Conservation (phyloP, 2,888 invertebrate species). For the Agrotis exclamationis region DNA sequence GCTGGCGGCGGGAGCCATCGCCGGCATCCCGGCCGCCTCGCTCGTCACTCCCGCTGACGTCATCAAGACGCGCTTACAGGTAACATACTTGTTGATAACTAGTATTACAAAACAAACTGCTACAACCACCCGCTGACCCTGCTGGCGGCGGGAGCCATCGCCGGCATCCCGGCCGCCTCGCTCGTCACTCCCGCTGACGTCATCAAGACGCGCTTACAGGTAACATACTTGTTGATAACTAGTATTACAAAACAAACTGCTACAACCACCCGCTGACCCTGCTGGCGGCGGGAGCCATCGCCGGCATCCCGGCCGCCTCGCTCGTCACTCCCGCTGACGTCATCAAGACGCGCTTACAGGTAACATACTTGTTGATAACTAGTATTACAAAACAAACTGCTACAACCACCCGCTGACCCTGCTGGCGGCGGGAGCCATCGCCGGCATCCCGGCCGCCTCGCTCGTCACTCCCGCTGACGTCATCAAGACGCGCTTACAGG, state of each 20-base stretch:
- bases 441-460: slow-evolving; percentile 99
- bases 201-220: slow-evolving; percentile 98
- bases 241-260: slow-evolving; percentile 92
- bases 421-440: slow-evolving; percentile 96
- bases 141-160: slow-evolving; percentile 96
- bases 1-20: slow-evolving; percentile 96
- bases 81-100: slow-evolving; percentile 59
- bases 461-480: slow-evolving; percentile 99
- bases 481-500: slow-evolving; percentile 98
- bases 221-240: slow-evolving; percentile 59
- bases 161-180: slow-evolving; percentile 99
- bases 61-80: slow-evolving; percentile 98
- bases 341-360: slow-evolving; percentile 98
- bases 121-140: slow-evolving; percentile 97
- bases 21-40: slow-evolving; percentile 99
- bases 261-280: slow-evolving; percentile 97
- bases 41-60: slow-evolving; percentile 99
- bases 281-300: slow-evolving; percentile 96
- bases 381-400: slow-evolving; percentile 92
- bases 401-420: slow-evolving; percentile 97
- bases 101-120: slow-evolving; percentile 92
- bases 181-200: slow-evolving; percentile 99
- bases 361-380: slow-evolving; percentile 59
- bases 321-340: slow-evolving; percentile 99
- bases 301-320: slow-evolving; percentile 99